A percentile compares a stretch with the other conserved stretches of the same genome.
Conservation (phyloP, 2,888 invertebrate genomes). For the Cephus sareptanus region DNA sequence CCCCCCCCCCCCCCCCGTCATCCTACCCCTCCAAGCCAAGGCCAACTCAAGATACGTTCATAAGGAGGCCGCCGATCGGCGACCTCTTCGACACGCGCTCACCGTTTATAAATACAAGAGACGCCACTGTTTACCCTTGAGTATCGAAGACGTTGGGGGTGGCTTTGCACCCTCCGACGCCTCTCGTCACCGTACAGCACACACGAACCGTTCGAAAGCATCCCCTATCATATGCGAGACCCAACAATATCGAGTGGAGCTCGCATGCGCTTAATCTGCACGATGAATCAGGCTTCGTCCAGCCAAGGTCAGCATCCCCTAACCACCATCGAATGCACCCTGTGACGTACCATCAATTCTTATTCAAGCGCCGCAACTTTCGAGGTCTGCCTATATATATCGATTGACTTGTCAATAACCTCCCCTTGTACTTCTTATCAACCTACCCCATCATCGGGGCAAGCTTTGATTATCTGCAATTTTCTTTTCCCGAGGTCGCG, state of each 20-base stretch:
- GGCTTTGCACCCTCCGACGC: not conserved
- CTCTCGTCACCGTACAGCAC: not conserved
- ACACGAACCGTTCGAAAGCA: not conserved
- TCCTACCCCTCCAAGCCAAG: not conserved
- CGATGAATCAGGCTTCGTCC: constrained; percentile 13
- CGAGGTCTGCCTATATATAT: not conserved
- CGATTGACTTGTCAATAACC: not conserved
- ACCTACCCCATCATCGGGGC: not conserved
- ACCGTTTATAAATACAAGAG: not conserved
- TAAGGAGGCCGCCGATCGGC: not conserved
- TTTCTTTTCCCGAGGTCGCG: not conserved
- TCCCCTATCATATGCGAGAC: not conserved
- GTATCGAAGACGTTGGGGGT: not conserved
- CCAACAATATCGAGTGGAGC: constrained; percentile 6
- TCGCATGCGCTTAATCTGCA: constrained; percentile 21
- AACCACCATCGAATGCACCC: not conserved
- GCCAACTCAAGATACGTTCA: not conserved
- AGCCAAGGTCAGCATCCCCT: constrained; percentile 10
- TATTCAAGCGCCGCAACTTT: not conserved
- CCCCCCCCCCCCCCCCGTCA: not conserved
- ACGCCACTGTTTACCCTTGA: not conserved
- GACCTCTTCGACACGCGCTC: not conserved
- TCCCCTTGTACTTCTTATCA: not conserved
- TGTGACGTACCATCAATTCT: not conserved
- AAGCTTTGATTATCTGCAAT: not conserved